phyloP scores from a whole-genome alignment of 1,140 invertebrate genomes.

The Potamilus streckersoni region DNA sequence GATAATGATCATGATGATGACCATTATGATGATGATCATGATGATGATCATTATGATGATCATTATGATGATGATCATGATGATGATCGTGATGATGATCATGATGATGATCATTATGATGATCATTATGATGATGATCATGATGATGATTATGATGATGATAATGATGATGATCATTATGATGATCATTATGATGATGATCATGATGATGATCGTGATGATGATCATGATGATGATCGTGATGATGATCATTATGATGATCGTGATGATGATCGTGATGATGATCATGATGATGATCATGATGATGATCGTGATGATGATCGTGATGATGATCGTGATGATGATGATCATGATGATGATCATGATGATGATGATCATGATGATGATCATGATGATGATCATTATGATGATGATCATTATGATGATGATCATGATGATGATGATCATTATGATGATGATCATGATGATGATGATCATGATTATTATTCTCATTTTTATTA shows the following conservation, averaged over 20 bases:
- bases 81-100: conserved; percentile 2
- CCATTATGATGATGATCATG: too few relatives aligned
- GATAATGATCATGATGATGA: conserved; percentile 5
- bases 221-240: conserved; percentile 6
- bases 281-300: conserved; percentile 4
- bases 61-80: conserved; percentile 6
- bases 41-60: conserved; percentile 2
- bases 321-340: background rate
- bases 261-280: conserved; percentile 1
- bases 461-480: too few relatives aligned
- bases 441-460: too few relatives aligned
- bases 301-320: conserved; percentile 5
- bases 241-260: conserved; percentile 16
- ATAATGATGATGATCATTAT: conserved; percentile 1
- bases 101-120: conserved; percentile 5
- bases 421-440: too few relatives aligned
- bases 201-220: background rate
- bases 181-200: conserved; percentile 12
- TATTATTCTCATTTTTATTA: too few relatives aligned
- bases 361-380: conserved; percentile 3
- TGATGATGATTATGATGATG: conserved; percentile 10
- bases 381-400: conserved; percentile 10
- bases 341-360: conserved; percentile 2
- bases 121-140: conserved; percentile 1
- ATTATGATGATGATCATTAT: too few relatives aligned